A percentile compares a stretch with the other conserved stretches of the same genome.
phyloP scores from a whole-genome alignment of 2,888 invertebrate genomes.

The Pterostichus niger region DNA sequence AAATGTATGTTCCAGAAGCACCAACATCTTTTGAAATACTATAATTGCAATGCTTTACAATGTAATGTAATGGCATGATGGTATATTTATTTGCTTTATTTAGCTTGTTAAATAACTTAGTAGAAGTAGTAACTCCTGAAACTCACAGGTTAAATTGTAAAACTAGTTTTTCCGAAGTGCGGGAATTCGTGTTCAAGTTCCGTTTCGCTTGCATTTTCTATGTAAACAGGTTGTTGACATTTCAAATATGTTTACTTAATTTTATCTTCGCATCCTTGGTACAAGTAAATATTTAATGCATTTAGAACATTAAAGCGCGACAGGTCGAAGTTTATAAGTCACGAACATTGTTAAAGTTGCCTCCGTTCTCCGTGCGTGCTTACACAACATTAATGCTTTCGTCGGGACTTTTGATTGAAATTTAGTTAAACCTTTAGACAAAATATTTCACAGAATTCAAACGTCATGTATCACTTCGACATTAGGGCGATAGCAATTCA shows the following conservation, averaged over 20 bases:
- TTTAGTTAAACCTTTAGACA: conserved; percentile 23
- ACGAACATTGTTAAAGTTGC: background rate
- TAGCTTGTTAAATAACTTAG: background rate
- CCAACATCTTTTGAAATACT: no score
- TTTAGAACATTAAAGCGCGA: conserved; percentile 17
- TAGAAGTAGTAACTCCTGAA: background rate
- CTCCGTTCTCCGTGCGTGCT: background rate
- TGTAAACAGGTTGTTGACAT: conserved; percentile 38
- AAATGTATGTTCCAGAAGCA: no score
- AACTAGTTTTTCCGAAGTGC: conserved; percentile 4
- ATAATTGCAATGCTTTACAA: no score
- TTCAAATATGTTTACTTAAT: conserved; percentile 33
- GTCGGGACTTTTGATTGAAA: conserved; percentile 8
- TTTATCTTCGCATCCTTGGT: conserved; percentile 18
- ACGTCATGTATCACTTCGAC: conserved; percentile 2
- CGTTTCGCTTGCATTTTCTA: conserved; percentile 17
- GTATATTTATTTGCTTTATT: no score
- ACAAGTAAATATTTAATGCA: conserved; percentile 36
- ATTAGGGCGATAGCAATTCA: background rate
- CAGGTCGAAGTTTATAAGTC: conserved; percentile 34
- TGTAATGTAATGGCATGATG: no score
- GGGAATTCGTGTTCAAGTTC: conserved; percentile 5
- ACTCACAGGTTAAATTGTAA: background rate
- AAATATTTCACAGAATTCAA: conserved; percentile 10
- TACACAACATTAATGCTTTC: conserved; percentile 11